These are phyloP conservation scores for Drosophila mercatorum DNA, from an alignment of 2,888 invertebrate genomes.

Conservation along the genomic window DNA sequence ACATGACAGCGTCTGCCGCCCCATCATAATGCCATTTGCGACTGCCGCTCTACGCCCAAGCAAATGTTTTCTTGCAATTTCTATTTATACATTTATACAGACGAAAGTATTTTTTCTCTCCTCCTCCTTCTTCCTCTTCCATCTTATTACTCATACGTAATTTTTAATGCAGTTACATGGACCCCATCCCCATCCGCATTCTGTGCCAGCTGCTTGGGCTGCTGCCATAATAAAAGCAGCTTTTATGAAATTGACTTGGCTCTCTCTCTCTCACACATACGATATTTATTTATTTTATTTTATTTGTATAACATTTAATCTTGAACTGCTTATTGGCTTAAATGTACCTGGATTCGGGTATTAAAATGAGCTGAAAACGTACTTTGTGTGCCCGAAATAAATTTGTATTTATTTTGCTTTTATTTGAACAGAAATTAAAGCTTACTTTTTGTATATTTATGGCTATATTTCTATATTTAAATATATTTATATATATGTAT, in stretches of 20 bases:
- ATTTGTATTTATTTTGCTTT: neutral
- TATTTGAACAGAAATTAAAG: neutral
- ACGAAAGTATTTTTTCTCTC: constrained; percentile 15
- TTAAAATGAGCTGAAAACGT: constrained; percentile 4
- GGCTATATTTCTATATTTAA: neutral
- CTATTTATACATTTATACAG: constrained; percentile 32
- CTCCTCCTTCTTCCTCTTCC: neutral
- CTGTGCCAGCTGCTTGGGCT: constrained; percentile 24
- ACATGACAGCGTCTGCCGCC: constrained; percentile 23
- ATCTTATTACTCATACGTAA: constrained; percentile 47
- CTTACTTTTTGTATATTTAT: neutral
- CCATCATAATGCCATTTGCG: constrained; percentile 49
- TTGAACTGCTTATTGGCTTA: constrained; percentile 23
- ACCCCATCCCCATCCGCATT: neutral
- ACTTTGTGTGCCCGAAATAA: neutral
- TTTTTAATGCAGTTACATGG: constrained; percentile 59
- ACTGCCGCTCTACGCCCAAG: constrained; percentile 24
- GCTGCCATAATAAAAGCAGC: constrained; percentile 45
- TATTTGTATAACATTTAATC: constrained; percentile 27
- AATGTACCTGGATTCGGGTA: constrained; percentile 1
- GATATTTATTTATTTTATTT: constrained; percentile 20
- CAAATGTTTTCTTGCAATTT: constrained; percentile 35
- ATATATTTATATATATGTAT: neutral
- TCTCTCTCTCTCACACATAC: neutral
- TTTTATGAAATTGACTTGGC: constrained; percentile 23